Base-by-base conservation (phyloP, 2,888 invertebrate species). In the Acrobasis suavella region DNA sequence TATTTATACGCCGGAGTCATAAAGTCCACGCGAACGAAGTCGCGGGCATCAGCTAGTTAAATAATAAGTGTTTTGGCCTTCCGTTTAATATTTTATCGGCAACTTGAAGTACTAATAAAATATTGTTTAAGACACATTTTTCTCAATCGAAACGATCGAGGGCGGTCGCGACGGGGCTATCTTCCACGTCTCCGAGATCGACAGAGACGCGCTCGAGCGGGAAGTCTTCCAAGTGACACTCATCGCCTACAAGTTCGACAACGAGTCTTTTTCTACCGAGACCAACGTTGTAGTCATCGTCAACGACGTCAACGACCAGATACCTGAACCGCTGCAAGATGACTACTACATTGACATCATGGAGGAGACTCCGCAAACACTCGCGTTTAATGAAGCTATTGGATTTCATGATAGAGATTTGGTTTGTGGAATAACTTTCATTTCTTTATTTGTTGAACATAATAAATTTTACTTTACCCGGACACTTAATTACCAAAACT, bases 281-380 rank as follows among this genome's bases (percentile, higher is more conserved):
- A 77, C 84, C 10, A 69, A 76, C 0, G 82, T 93, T 0, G 88
- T 89, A 14, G 87, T 94, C 59, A 92, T 93, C 63, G 87, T 93
- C 1, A 84, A 93, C 58, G 93, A 93, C 67, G 86, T 95, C 38
- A 96, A 96, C 77, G 95, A 96, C 77, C 94, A 96, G 74, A 75
- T 73, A 14, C 96, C 96, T 0, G 72, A 75, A 69, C 93, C 94
- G 0, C 72, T 86, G 14, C 74, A 85, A 0, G 22, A 70, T 0
- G 82, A 81, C 7, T 87, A 90, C 64, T 64, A 58, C 8, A 80
- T 93, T 7, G 65, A 70, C 0, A 93, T 95, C 50, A 71, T 80
- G 12, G 95, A 95, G 78, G 93, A 93, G 73, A 93, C 88, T 5
- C 88, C 92, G 9, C 75, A 88, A 73, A 91, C 91, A 0, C 76